These are phyloP conservation scores for Ptychochromis oligacanthus DNA, from an alignment of 2,113 vertebrate genomes.

Conservation along the genomic window DNA sequence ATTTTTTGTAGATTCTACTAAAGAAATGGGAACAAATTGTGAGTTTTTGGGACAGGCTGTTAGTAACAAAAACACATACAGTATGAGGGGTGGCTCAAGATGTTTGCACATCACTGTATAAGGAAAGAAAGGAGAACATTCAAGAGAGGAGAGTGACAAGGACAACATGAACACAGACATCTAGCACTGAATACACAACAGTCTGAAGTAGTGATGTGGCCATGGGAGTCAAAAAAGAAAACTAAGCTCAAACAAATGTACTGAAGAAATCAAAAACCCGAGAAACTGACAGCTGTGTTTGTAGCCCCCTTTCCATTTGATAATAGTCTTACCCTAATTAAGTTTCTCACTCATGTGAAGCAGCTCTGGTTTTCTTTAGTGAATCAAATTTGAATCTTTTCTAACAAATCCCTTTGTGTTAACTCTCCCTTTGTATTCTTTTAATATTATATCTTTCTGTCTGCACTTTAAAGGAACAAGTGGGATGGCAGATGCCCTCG, in stretches of 20 bases:
- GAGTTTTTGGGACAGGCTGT: too few relatives aligned
- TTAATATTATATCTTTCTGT: conserved; percentile 18
- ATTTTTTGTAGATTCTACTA: too few relatives aligned
- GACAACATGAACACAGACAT: background rate
- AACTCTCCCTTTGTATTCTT: conserved; percentile 14
- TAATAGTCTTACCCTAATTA: conserved; percentile 35
- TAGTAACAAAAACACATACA: too few relatives aligned
- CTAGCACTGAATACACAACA: background rate
- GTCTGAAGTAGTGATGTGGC: background rate
- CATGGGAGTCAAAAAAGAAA: background rate
- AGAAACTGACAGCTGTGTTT: background rate
- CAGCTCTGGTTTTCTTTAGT: conserved; percentile 6
- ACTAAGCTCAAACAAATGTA: background rate
- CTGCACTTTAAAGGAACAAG: conserved; percentile 22
- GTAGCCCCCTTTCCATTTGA: background rate
- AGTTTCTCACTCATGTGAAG: conserved; percentile 24
- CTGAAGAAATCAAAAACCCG: background rate
- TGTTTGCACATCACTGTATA: too few relatives aligned
- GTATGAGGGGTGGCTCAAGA: too few relatives aligned
- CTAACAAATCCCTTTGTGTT: conserved; percentile 13
- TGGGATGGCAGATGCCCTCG: conserved; percentile 24
- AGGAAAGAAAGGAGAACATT: background rate
- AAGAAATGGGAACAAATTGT: too few relatives aligned
- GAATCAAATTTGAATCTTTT: conserved; percentile 42
- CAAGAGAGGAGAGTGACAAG: background rate